Conservation (phyloP, 1,140 invertebrate species). For the Steinernema feltiae region DNA sequence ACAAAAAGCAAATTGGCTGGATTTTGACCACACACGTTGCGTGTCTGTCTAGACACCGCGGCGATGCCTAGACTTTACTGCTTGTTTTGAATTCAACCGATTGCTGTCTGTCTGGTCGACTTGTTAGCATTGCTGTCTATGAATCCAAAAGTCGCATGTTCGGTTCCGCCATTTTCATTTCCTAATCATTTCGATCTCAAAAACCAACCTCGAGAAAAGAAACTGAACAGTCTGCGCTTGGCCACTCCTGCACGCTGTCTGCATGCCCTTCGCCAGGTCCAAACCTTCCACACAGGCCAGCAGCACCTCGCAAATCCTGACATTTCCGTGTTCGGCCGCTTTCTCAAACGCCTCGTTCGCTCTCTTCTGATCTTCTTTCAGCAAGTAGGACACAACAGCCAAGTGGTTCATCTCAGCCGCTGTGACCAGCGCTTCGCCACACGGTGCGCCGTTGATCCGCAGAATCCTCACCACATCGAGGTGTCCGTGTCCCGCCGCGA, state of each 20-base stretch:
- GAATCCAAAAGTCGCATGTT: too few species aligned
- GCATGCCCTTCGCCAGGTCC: conserved; percentile 80
- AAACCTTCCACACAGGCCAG: conserved; percentile 77
- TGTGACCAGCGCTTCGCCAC: conserved; percentile 75
- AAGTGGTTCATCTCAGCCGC: conserved; percentile 77
- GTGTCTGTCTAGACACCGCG: too few species aligned
- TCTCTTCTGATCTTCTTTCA: conserved; percentile 66
- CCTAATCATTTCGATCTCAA: background rate
- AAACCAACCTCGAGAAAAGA: conserved; percentile 67
- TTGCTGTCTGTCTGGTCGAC: too few species aligned
- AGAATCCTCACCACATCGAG: conserved; percentile 71
- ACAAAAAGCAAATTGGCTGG: too few species aligned
- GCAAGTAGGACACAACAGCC: conserved; percentile 67
- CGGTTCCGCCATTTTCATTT: too few species aligned
- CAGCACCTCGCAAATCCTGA: conserved; percentile 76
- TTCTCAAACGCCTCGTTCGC: conserved; percentile 80
- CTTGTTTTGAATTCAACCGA: too few species aligned
- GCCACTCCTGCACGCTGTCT: conserved; percentile 75
- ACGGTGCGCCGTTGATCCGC: background rate
- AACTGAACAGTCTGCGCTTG: conserved; percentile 71
- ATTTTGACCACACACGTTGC: too few species aligned
- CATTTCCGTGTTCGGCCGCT: conserved; percentile 76
- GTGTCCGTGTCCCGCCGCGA: conserved; percentile 67
- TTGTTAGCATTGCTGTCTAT: too few species aligned
- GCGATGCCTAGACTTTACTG: too few species aligned